Evolutionary conservation across 2,888 invertebrate species (phyloP).

Genomic region (Caenorhabditis sp.): DNA sequence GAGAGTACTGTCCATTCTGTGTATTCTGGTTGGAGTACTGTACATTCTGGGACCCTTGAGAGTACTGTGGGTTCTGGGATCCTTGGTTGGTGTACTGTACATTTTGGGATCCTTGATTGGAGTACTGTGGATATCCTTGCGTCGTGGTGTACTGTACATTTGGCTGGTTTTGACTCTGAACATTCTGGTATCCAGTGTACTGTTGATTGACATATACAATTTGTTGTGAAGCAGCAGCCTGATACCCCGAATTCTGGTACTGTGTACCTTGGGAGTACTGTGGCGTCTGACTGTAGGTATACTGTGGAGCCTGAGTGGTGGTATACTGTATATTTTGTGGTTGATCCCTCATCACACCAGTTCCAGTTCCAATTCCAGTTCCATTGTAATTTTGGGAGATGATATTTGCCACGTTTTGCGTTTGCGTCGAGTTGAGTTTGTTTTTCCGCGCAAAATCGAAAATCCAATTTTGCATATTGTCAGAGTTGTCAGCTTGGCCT

Average conservation of each 20-base stretch:
- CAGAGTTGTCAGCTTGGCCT: constrained; percentile 36
- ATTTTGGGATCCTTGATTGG: too few species aligned
- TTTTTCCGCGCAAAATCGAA: constrained; percentile 59
- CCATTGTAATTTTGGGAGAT: constrained; percentile 41
- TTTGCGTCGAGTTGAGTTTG: constrained; percentile 42
- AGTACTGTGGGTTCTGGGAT: constrained; percentile 5
- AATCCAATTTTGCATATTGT: constrained; percentile 51
- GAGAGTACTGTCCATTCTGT: background rate
- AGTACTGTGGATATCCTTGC: background rate
- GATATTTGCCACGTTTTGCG: constrained; percentile 28
- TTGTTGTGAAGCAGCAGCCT: too few species aligned
- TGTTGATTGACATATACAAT: background rate
- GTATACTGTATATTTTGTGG: constrained; percentile 6
- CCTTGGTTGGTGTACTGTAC: too few species aligned
- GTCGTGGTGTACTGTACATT: background rate
- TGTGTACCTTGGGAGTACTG: background rate
- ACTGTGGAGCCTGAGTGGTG: constrained; percentile 1
- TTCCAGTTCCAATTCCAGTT: background rate
- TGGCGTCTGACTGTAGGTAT: constrained; percentile 1
- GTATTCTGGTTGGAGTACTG: constrained; percentile 2
- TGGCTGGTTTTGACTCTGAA: too few species aligned
- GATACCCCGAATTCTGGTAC: background rate
- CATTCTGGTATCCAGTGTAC: background rate
- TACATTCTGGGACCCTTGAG: too few species aligned
- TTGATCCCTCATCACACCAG: background rate